Evolutionary conservation across 2,888 invertebrate genomes (phyloP).

Genomic region (Eueremaeus valkanovi): DNA sequence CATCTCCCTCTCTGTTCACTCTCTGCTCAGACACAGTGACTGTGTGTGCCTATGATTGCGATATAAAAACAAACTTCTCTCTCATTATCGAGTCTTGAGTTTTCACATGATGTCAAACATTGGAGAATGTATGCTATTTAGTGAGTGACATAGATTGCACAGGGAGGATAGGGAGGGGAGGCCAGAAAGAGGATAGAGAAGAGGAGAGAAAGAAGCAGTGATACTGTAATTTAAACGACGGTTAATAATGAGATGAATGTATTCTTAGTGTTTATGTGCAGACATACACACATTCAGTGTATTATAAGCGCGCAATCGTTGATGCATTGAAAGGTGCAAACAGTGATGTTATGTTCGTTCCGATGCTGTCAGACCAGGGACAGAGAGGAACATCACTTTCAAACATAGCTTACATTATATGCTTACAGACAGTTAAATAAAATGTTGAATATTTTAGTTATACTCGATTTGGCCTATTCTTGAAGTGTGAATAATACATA

Average conservation of each 20-base stretch:
- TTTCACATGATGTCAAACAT: conserved; percentile 8
- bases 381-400: not conserved
- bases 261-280: not conserved
- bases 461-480: conserved; percentile 25
- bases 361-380: not conserved
- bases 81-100: not conserved
- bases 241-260: not conserved
- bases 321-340: conserved; percentile 29
- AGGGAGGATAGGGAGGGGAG: not conserved
- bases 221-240: not conserved
- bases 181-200: not conserved
- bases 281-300: too few species aligned
- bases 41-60: not conserved
- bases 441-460: conserved; percentile 28
- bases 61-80: conserved; percentile 15
- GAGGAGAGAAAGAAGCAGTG: not conserved
- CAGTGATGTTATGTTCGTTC: not conserved
- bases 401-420: conserved; percentile 1
- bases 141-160: not conserved
- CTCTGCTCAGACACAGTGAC: not conserved
- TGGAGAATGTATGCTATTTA: not conserved
- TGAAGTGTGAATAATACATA: conserved; percentile 8
- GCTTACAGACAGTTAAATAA: conserved; percentile 10
- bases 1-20: not conserved
- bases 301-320: conserved; percentile 1